phyloP scores from a whole-genome alignment of 2,888 invertebrate species.

The Gryllus longicercus region DNA sequence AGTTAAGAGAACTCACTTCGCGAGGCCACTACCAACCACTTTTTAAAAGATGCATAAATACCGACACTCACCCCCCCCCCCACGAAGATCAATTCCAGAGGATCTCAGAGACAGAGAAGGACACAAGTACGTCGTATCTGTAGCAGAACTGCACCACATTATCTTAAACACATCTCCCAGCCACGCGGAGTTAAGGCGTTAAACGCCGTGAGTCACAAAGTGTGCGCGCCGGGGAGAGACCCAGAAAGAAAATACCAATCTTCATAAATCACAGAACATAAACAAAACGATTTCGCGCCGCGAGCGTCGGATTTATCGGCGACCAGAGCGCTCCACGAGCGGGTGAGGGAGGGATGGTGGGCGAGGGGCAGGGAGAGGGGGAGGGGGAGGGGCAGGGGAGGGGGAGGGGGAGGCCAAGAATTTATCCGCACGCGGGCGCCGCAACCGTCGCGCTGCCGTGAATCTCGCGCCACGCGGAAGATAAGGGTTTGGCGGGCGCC shows the following conservation, averaged over 20 bases:
- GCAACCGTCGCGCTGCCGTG: not conserved
- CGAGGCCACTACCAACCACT: no score
- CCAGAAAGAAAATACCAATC: slow-evolving; percentile 17
- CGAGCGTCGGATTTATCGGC: slow-evolving; percentile 1
- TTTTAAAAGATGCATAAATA: no score
- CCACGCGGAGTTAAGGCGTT: no score
- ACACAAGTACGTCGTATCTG: no score
- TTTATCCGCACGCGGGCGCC: not conserved
- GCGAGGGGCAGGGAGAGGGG: not conserved
- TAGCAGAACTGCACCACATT: no score
- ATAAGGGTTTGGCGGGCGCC: not conserved
- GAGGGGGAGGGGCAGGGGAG: no score
- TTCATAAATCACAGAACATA: slow-evolving; percentile 2
- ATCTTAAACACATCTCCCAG: no score
- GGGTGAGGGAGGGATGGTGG: not conserved
- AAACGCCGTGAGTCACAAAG: no score
- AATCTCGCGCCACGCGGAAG: not conserved
- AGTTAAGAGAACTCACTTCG: no score
- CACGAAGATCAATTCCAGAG: no score
- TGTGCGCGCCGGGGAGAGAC: not conserved
- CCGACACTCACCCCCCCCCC: no score
- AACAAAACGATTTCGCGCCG: not conserved
- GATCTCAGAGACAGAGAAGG: no score
- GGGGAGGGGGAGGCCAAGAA: not conserved
- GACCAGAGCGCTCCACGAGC: not conserved